Evolutionary conservation across 2,888 invertebrate genomes (phyloP), one percentile per base, ranked within the genome.

Genomic region (Rotaria macrura): DNA sequence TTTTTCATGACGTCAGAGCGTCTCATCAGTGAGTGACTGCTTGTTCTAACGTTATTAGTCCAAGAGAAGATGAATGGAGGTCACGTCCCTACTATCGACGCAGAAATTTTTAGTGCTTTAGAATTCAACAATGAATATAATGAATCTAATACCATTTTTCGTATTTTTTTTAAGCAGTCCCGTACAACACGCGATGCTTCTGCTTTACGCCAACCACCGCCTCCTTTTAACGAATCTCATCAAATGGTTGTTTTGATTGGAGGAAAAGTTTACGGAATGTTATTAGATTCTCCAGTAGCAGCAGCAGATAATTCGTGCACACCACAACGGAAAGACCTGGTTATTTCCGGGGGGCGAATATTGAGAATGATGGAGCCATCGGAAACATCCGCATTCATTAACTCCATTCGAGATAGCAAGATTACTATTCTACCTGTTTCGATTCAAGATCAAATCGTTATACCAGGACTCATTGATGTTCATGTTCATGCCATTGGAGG

Each of bases 401-500:
- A 79, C 5, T 40, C 43, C 0, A 40, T 79, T 2, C 25, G 14
- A 43, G 17, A 43, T 1, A 12, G 43, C 25, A 9, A 49, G 49
- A n/a, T 79, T 4, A 43, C 25, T 5, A n/a, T 79, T 25, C 38
- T 79, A 25, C 25, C 25, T 25, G 43, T 79, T 10, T 43, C 40
- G 34, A 43, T 79, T 79, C 25, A 79, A 79, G n/a, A 79, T n/a
- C 79, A 79, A 25, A 10, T 25, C 1, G 12, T 79, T n/a, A 79
- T 79, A 14, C 79, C 79, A 12, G 79, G 79, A 43, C 43, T 79
- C 2, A 43, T 79, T 20, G 79, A 79, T 43, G 43, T 43, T 14
- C 79, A 79, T 43, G 25, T 79, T n/a, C 79, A 79, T 79, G 79
- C 43, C 5, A 79, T 79, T n/a, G 79, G 79, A 25, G 79, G 79